Evolutionary conservation across 1,140 invertebrate genomes (phyloP).

Genomic region (Heterodera carotae): DNA sequence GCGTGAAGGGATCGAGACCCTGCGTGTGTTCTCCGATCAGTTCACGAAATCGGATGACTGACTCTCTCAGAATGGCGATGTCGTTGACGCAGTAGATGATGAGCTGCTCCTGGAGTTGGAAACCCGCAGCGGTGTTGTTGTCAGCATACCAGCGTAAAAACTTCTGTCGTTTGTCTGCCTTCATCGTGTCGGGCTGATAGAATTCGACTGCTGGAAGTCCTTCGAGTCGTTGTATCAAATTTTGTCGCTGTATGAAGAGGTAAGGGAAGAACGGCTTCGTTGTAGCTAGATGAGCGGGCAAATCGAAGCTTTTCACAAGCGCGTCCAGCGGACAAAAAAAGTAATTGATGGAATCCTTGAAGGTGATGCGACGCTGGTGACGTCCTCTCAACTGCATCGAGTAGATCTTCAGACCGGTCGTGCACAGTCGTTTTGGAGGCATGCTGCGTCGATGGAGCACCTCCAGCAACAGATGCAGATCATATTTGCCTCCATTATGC

Average conservation of each 20-base stretch:
- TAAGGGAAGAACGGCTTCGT: constrained; percentile 30
- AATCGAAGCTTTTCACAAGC: too few relatives aligned
- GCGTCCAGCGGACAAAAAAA: constrained; percentile 24
- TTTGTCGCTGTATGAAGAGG: constrained; percentile 9
- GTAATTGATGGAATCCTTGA: constrained; percentile 26
- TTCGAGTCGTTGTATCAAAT: background rate
- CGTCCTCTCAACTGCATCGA: constrained; percentile 10
- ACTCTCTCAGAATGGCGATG: constrained; percentile 12
- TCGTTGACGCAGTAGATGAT: too few relatives aligned
- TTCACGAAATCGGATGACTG: constrained; percentile 2
- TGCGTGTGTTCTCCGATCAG: constrained; percentile 14
- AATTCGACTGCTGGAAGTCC: constrained; percentile 5
- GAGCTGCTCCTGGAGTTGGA: too few relatives aligned
- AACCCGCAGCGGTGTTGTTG: too few relatives aligned
- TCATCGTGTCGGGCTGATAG: constrained; percentile 3
- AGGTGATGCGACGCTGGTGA: constrained; percentile 8
- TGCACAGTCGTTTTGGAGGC: constrained; percentile 12
- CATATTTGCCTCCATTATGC: constrained; percentile 26
- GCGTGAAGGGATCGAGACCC: constrained; percentile 13
- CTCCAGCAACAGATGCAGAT: constrained; percentile 16
- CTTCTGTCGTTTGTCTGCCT: background rate
- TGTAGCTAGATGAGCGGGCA: too few relatives aligned
- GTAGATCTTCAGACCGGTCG: constrained; percentile 28
- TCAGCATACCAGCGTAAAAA: too few relatives aligned
- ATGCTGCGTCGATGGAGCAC: constrained; percentile 1